Conservation (phyloP, 2,888 invertebrate genomes). For the Pteria penguin region DNA sequence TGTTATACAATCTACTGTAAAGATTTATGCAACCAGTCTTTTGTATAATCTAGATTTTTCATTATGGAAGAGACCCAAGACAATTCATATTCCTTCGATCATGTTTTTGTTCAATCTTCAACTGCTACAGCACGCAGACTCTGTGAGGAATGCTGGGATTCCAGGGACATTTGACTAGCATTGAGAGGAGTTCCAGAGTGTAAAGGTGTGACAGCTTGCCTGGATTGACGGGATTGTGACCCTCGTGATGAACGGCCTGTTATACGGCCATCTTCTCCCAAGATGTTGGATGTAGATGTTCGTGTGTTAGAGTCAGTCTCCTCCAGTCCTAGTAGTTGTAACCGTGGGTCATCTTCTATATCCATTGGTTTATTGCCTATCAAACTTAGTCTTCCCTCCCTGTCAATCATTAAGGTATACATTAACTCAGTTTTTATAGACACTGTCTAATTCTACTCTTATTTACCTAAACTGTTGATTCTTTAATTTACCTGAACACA, state of each 20-base stretch:
- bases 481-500: no score
- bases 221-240: constrained; percentile 42
- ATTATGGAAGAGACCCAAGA: no score
- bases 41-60: no score
- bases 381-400: constrained; percentile 67
- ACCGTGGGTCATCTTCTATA: constrained; percentile 50
- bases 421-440: no score
- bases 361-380: constrained; percentile 50
- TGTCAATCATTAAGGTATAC: constrained; percentile 48
- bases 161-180: constrained; percentile 49
- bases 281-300: constrained; percentile 60
- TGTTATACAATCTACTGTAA: no score
- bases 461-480: no score
- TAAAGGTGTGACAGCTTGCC: constrained; percentile 30
- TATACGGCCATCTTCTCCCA: constrained; percentile 60
- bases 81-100: no score
- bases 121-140: constrained; percentile 37
- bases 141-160: constrained; percentile 48
- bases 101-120: constrained; percentile 17
- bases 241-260: constrained; percentile 62
- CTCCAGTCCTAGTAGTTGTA: constrained; percentile 61
- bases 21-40: no score
- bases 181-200: constrained; percentile 40
- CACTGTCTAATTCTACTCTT: no score
- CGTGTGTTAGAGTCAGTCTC: constrained; percentile 45